Conservation (phyloP, 2,113 vertebrate species). For the Holacanthus passer region DNA sequence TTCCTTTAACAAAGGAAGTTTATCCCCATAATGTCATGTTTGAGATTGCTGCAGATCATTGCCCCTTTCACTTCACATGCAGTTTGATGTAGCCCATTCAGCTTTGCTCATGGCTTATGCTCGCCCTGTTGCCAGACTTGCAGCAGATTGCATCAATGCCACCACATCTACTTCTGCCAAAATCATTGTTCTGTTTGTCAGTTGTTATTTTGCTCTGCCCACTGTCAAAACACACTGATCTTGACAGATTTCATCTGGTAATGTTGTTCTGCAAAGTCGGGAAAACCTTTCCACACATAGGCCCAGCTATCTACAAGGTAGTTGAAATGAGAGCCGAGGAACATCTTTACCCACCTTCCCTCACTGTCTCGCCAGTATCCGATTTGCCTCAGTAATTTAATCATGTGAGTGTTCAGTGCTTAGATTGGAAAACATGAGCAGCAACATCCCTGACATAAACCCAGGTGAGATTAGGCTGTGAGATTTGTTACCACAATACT, state of each 20-base stretch:
- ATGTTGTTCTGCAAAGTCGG: constrained; percentile 8
- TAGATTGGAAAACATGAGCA: constrained; percentile 56
- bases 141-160: constrained; percentile 74
- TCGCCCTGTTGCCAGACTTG: constrained; percentile 57
- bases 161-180: constrained; percentile 40
- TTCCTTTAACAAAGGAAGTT: constrained; percentile 2
- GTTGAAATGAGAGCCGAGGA: background rate
- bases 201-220: constrained; percentile 36
- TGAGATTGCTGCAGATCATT: constrained; percentile 12
- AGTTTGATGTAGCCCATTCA: constrained; percentile 32
- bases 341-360: background rate
- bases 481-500: constrained; percentile 43
- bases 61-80: constrained; percentile 25
- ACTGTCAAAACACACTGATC: constrained; percentile 30
- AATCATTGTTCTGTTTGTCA: constrained; percentile 57
- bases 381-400: constrained; percentile 62
- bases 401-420: constrained; percentile 47
- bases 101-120: constrained; percentile 44
- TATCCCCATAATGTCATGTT: constrained; percentile 6
- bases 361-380: background rate
- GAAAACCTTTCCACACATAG: background rate
- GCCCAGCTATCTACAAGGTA: background rate
- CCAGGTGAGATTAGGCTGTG: constrained; percentile 46
- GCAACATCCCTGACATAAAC: constrained; percentile 37
- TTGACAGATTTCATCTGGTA: constrained; percentile 20